Evolutionary conservation across 2,113 vertebrate species (phyloP), one percentile per base, ranked within the genome.

Genomic region (Ageneiosus marmoratus): DNA sequence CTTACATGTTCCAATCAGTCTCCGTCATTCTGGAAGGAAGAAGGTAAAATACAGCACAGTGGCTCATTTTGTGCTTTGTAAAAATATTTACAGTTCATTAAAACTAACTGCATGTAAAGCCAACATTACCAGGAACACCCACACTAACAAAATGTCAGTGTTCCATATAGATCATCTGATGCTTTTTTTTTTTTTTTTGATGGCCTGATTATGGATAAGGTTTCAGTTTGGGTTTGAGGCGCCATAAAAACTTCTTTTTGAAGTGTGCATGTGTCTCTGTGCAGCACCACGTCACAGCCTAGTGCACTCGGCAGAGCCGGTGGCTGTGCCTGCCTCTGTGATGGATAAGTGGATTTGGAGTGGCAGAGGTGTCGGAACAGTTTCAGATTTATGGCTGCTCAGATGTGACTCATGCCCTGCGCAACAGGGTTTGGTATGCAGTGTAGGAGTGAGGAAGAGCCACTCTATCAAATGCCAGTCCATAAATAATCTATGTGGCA

Each of bases 401-500:
- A 91, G 89, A 92, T 90, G 82, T 93, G 89, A 93, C 87, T 94
- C 92, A 90, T 90, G 80, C 87, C 77, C 87, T 73, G 84, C 81
- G 82, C 89, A 88, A 86, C 84, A 90, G 85, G 86, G 87, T 91
- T 89, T 90, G 90, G 87, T 90, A 89, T 89, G 82, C 86, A 86
- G 85, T 83, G 89, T 83, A 86, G 85, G 85, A 91, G 87, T 83
- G 46, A 91, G 90, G 91, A 92, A 93, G 93, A 91, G 89, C 88
- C 88, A 88, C 90, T 93, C 89, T 88, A 90, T 92, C 91, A 92
- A 90, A 84, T 91, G 89, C 88, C 90, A 92, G 89, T 89, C 89
- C 91, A 93, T 93, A 93, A 93, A 94, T 93, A 89, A 91, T 90
- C 90, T 87, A 84, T 89, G 90, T 89, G 91, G 89, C 90, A 83